Percentiles rank a stretch among this genome's conserved stretches.
These are phyloP conservation scores for Oligia fasciuncula DNA, from an alignment of 2,888 invertebrate genomes.

Conservation along the genomic window DNA sequence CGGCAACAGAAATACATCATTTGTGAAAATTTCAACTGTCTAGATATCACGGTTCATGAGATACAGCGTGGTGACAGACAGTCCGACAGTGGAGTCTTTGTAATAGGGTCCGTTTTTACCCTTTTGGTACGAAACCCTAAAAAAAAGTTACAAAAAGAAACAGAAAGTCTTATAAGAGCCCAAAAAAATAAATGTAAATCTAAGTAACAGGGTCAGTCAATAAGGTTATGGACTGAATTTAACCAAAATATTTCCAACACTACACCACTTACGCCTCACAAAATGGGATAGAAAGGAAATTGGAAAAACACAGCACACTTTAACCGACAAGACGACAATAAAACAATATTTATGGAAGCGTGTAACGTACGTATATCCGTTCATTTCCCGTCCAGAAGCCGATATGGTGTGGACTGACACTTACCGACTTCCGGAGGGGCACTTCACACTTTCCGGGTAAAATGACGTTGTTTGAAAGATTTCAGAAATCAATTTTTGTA, in stretches of 20 bases:
- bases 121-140: too few relatives aligned
- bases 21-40: too few relatives aligned
- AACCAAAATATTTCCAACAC: neutral
- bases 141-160: too few relatives aligned
- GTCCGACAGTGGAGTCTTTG: too few relatives aligned
- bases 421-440: constrained; percentile 16
- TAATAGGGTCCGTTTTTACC: too few relatives aligned
- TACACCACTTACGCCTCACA: neutral
- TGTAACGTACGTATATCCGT: constrained; percentile 33
- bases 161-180: too few relatives aligned
- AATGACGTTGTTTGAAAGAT: neutral
- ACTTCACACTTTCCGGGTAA: neutral
- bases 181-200: too few relatives aligned
- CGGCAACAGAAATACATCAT: too few relatives aligned
- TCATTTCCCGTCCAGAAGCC: constrained; percentile 48
- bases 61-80: too few relatives aligned
- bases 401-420: constrained; percentile 15
- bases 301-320: constrained; percentile 20
- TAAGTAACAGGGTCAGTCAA: neutral
- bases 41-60: too few relatives aligned
- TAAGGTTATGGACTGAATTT: neutral
- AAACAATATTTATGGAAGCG: constrained; percentile 50
- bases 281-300: constrained; percentile 51
- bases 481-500: neutral
- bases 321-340: constrained; percentile 34